Conservation (phyloP, 2,888 invertebrate genomes). For the Eristalis pertinax region DNA sequence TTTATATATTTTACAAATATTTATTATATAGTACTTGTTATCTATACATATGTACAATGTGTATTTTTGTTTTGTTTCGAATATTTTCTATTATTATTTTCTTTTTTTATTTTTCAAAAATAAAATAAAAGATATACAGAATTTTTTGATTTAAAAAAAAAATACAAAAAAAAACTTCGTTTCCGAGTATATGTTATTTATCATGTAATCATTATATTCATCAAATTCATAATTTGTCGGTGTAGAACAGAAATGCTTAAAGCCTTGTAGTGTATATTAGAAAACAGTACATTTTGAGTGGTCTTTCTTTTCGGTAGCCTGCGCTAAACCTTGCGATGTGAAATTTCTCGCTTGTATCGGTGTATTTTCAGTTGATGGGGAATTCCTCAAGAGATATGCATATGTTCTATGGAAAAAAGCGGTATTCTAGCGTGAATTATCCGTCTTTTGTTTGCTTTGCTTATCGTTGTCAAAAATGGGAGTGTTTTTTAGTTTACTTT, state of each 20-base stretch:
- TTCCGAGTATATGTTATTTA: conserved; percentile 51
- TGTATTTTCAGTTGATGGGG: neutral
- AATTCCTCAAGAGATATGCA: neutral
- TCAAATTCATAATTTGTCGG: conserved; percentile 5
- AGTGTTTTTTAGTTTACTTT: neutral
- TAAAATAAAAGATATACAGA: conserved; percentile 36
- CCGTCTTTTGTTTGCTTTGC: neutral
- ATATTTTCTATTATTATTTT: conserved; percentile 25
- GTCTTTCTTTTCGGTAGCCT: neutral
- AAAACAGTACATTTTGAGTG: conserved; percentile 23
- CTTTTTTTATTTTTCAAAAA: conserved; percentile 35
- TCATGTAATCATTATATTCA: conserved; percentile 20
- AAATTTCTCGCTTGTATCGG: neutral
- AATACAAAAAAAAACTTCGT: conserved; percentile 27
- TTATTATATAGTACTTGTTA: conserved; percentile 57
- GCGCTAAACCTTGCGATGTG: neutral
- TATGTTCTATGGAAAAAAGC: neutral
- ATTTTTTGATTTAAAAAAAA: conserved; percentile 19
- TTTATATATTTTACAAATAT: conserved; percentile 42
- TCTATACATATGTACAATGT: conserved; percentile 40
- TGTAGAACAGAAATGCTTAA: neutral
- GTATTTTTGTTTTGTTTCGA: conserved; percentile 41
- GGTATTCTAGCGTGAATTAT: neutral
- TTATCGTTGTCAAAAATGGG: neutral
- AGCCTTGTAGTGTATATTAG: conserved; percentile 22